These are phyloP conservation scores for Stegostoma tigrinum DNA, from an alignment of 2,113 vertebrate species.

Conservation along the genomic window DNA sequence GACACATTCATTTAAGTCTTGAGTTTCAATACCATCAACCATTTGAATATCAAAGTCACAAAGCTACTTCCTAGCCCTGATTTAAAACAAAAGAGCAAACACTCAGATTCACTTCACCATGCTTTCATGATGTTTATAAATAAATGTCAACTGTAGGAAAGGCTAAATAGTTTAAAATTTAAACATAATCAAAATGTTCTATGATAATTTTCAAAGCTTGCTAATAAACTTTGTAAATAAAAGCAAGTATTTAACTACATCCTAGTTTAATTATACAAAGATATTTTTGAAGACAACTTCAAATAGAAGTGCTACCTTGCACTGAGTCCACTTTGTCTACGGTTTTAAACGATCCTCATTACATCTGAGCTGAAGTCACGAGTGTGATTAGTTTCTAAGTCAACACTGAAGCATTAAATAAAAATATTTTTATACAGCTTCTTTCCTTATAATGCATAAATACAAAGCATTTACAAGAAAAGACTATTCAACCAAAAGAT, in stretches of 20 bases:
- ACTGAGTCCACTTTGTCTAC: not conserved
- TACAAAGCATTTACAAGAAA: not conserved
- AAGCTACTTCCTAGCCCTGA: not conserved
- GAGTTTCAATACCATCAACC: too few species aligned
- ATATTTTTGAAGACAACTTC: not conserved
- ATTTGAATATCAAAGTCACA: not conserved
- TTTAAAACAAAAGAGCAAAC: not conserved
- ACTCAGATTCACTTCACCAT: not conserved
- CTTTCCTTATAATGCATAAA: not conserved
- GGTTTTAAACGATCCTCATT: not conserved
- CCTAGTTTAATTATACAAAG: not conserved
- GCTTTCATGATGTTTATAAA: not conserved
- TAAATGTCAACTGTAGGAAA: not conserved
- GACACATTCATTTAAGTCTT: not conserved
- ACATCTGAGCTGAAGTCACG: not conserved
- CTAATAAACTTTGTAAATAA: not conserved
- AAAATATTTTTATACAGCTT: not conserved
- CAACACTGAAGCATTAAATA: too few species aligned
- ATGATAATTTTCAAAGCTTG: not conserved
- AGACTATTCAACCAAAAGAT: not conserved
- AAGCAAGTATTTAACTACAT: not conserved
- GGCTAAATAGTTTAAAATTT: not conserved
- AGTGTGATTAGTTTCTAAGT: not conserved
- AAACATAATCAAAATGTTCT: conserved; percentile 8
- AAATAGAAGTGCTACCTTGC: not conserved